Evolutionary conservation across 2,888 invertebrate genomes (phyloP).

Genomic region (Eupeodes luniger): DNA sequence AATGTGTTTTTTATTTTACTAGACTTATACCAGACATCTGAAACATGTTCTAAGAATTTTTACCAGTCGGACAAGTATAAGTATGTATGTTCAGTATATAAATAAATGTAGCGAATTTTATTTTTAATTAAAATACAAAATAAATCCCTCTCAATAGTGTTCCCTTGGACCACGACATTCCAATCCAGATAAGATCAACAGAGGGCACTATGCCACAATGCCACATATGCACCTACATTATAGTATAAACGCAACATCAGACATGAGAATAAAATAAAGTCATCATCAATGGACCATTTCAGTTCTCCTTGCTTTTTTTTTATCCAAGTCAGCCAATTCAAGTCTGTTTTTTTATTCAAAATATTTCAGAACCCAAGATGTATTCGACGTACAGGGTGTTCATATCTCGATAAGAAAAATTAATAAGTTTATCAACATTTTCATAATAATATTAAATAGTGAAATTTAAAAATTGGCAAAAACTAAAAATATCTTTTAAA

Average conservation of each 20-base stretch:
- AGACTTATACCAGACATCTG: background rate
- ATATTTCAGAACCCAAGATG: background rate
- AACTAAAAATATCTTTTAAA: no score
- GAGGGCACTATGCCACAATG: constrained; percentile 54
- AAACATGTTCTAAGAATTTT: constrained; percentile 45
- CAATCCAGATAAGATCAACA: constrained; percentile 38
- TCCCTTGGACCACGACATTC: background rate
- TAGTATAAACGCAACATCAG: constrained; percentile 27
- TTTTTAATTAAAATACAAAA: constrained; percentile 68
- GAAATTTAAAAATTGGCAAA: background rate
- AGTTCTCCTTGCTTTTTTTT: background rate
- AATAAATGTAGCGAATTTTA: constrained; percentile 41
- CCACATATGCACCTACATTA: background rate
- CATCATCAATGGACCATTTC: constrained; percentile 54
- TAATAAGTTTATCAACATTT: no score
- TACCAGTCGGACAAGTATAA: background rate
- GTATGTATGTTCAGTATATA: background rate
- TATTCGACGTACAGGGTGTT: constrained; percentile 6
- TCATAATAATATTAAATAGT: no score
- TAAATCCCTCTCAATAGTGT: background rate
- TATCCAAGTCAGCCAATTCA: background rate
- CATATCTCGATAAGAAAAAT: no score
- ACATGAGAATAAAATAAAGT: constrained; percentile 49
- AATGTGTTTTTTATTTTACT: background rate
- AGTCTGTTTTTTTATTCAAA: constrained; percentile 8